Evolutionary conservation across 2,888 invertebrate genomes (phyloP), one percentile per base, ranked within the genome.

Genomic region (Physocephala rufipes): DNA sequence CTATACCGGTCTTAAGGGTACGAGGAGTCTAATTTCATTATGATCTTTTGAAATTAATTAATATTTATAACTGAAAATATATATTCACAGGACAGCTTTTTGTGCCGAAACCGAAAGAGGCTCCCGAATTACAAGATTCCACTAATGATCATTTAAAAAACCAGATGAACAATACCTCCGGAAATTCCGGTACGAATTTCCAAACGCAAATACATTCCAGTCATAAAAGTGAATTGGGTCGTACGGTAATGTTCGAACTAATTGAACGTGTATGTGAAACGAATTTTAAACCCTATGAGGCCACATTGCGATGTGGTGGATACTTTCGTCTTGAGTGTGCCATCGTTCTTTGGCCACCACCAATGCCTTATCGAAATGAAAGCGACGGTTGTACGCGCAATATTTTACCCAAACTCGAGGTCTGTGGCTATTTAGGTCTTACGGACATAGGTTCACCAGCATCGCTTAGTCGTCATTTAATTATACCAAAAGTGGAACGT

Each of bases 381-480:
- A 49, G 69, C 1, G 74, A 76, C 0, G 24, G 76, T 28, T 75
- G 71, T 5, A 66, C 74, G 0, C 75, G 75, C 0, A 36, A 75
- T 43, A 76, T 96, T 67, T 90, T 93, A 0, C 91, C 91, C 72
- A 90, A 90, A 66, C 88, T 97, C 68, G 92, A 94, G 82, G 91
- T 97, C 21, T 91, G 95, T 81, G 97, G 97, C 0, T 97, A 96
- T 82, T 86, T 98, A 66, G 90, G 92, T n/a, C 91, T 95, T 12
- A 90, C 91, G 2, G 97, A 97, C 82, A 91, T 97, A 67, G 94
- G 94, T 45, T 97, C 96, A 71, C 97, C 97, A 2, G 95, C 95
- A 82, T 94, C 95, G 2, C 88, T 96, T 73, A 96, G 96, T 74
- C 90, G 96, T 51, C 97, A 98, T 86, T 88, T 97, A 73, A 91